Evolutionary conservation across 2,888 invertebrate species (phyloP), one percentile per base, ranked within the genome.

Genomic region (Pollenia amentaria): DNA sequence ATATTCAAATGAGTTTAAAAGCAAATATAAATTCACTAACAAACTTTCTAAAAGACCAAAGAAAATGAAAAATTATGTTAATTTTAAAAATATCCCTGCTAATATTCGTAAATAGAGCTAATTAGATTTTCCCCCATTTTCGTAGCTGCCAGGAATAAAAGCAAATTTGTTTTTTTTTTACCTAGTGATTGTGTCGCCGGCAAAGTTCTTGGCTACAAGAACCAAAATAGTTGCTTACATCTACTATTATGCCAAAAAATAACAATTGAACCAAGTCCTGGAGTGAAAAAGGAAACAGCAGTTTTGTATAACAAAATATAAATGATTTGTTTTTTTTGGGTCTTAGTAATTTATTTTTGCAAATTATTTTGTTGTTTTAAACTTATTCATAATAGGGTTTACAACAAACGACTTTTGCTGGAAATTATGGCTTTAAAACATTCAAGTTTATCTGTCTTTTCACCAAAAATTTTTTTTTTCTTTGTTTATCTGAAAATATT

Each of bases 61-160:
- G 6, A 42, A 53, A 14, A 18, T 7, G 21, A 21, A 55, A 42
- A 67, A 57, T 79, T 75, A 84, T 84, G 84, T 46, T 64, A 75
- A 84, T 79, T 62, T 72, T 77, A 7, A 18, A 69, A 79, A 46
- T 69, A 70, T 79, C n/a, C 12, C 60, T 9, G 84, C 60, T 81
- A 81, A 85, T 85, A 81, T 85, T 73, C 77, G 73, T 81, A 81
- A 77, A 85, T 67, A 73, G 67, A 72, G 60, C 72, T 85, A 85
- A 85, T 85, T 77, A 81, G 65, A 77, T 77, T 72, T 40, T 72
- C 67, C 46, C 29, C 69, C 69, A 51, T 46, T 46, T 18, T 40
- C 48, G 14, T 48, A 53, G 53, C 62, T 57, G 40, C 10, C 29
- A 64, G 53, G 9, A 12, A 29, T 1, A 21, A 64, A 44, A 57